These are phyloP conservation scores for Hemibagrus guttatus DNA, from an alignment of 2,797 vertebrate genomes.

Conservation along the genomic window DNA sequence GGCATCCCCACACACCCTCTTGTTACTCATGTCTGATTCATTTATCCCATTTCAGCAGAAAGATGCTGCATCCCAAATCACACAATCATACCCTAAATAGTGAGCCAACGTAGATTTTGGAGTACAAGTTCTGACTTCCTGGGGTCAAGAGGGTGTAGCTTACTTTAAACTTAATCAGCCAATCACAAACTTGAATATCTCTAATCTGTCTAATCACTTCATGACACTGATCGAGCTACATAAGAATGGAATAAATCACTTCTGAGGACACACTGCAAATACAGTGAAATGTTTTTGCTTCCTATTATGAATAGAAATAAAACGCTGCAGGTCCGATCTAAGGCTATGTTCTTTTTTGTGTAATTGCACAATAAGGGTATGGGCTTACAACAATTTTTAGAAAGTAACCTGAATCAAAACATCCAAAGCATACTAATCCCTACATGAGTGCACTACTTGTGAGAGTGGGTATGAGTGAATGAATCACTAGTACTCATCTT, in stretches of 20 bases:
- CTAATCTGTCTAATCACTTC: background rate
- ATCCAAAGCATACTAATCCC: background rate
- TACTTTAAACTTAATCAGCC: background rate
- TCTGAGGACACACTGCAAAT: background rate
- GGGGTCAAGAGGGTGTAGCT: background rate
- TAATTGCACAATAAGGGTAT: no score
- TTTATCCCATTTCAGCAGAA: conserved; percentile 15
- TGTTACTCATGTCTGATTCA: conserved; percentile 30
- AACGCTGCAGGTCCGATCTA: background rate
- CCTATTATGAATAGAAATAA: background rate
- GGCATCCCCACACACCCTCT: background rate
- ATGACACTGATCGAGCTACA: background rate
- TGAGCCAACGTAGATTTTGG: background rate
- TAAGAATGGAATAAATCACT: background rate
- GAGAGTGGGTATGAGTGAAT: background rate
- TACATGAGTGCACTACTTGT: background rate
- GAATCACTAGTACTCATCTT: no score
- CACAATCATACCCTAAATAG: background rate
- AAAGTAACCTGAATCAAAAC: background rate
- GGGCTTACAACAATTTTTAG: no score
- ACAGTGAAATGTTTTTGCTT: background rate
- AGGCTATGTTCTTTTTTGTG: no score
- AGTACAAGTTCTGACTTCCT: background rate
- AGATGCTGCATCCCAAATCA: background rate
- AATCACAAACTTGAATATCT: background rate